These are phyloP conservation scores for Hermaeophaga mercurialis DNA, from an alignment of 2,888 invertebrate species.

Conservation along the genomic window DNA sequence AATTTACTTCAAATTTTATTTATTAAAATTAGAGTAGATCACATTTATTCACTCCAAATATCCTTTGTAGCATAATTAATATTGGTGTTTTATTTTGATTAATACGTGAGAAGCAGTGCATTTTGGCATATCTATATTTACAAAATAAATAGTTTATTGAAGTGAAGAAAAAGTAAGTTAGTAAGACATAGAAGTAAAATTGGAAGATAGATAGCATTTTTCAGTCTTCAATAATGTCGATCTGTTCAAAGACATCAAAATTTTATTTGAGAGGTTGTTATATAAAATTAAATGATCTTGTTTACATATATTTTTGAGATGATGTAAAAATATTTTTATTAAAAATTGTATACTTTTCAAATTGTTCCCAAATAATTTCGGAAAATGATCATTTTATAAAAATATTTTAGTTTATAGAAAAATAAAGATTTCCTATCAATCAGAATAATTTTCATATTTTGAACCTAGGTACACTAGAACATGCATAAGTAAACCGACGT, in stretches of 20 bases:
- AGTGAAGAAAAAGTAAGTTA: not conserved
- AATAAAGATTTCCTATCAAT: no score
- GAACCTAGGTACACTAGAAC: no score
- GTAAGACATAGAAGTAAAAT: slow-evolving; percentile 1
- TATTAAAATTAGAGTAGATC: no score
- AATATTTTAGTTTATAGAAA: no score
- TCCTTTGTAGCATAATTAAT: not conserved
- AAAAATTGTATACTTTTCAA: not conserved
- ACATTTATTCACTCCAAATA: slow-evolving; percentile 1
- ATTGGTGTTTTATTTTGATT: slow-evolving; percentile 14
- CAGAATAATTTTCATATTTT: no score
- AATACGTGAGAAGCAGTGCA: slow-evolving; percentile 12
- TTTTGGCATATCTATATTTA: slow-evolving; percentile 5
- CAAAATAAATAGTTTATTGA: slow-evolving; percentile 14
- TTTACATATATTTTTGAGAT: no score
- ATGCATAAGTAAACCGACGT: no score
- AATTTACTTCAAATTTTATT: no score
- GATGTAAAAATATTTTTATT: not conserved
- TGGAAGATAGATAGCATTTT: not conserved
- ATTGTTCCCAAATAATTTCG: slow-evolving; percentile 11
- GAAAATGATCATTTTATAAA: not conserved
- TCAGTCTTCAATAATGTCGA: slow-evolving; percentile 11
- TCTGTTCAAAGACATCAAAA: not conserved
- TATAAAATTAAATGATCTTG: no score
- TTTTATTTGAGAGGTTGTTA: not conserved